Conservation (phyloP, 1,140 invertebrate species). For the Brachystomella parvula region DNA sequence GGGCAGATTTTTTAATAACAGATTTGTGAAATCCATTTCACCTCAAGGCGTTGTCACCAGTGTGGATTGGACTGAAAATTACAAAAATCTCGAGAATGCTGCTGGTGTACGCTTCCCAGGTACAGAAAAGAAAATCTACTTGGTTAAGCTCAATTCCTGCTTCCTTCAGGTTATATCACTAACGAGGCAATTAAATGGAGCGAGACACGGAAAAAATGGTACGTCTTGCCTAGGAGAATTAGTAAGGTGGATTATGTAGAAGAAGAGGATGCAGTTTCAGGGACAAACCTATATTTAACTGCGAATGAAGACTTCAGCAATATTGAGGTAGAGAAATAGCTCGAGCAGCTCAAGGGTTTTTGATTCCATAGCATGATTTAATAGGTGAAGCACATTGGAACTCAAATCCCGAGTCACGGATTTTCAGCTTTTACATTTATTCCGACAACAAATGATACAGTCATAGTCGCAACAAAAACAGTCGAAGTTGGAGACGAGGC, state of each 20-base stretch:
- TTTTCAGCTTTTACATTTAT: conserved; percentile 98
- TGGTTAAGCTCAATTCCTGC: conserved; percentile 38
- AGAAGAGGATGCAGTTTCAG: conserved; percentile 75
- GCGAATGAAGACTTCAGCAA: conserved; percentile 69
- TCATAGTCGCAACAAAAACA: conserved; percentile 88
- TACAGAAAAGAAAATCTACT: conserved; percentile 38
- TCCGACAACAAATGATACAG: conserved; percentile 73
- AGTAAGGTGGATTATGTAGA: conserved; percentile 81
- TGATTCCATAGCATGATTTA: conserved; percentile 42
- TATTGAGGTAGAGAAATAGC: conserved; percentile 49
- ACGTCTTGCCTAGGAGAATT: conserved; percentile 85
- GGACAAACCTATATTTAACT: conserved; percentile 79
- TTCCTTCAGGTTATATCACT: conserved; percentile 74
- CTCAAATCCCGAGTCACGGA: conserved; percentile 67
- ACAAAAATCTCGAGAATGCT: conserved; percentile 48
- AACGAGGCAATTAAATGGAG: conserved; percentile 92
- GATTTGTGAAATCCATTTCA: conserved; percentile 83
- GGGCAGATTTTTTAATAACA: conserved; percentile 72
- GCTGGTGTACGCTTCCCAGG: conserved; percentile 62
- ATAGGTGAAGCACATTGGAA: conserved; percentile 56
- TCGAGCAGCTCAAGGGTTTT: neutral
- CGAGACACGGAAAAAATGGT: conserved; percentile 70
- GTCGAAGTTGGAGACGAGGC: conserved; percentile 62
- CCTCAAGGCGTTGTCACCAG: conserved; percentile 65
- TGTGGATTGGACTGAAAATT: conserved; percentile 60